A percentile compares a stretch with the other conserved stretches of the same genome.
These are phyloP conservation scores for Micromys minutus DNA, from an alignment of 2,113 vertebrate genomes.

Conservation along the genomic window DNA sequence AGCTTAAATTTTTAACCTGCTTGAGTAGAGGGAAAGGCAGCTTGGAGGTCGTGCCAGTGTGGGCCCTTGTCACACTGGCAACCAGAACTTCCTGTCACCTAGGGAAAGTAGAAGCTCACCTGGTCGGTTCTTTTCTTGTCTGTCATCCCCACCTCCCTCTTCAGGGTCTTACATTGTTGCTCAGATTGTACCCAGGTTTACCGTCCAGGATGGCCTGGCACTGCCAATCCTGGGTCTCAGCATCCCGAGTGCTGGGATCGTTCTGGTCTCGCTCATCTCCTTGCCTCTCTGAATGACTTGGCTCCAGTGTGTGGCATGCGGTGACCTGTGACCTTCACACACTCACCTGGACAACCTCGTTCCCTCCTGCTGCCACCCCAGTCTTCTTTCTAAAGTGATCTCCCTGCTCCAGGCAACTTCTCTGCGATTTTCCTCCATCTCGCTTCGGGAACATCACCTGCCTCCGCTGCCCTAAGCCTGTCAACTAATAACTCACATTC, in stretches of 20 bases:
- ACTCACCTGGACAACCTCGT: neutral
- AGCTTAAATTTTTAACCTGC: conserved; percentile 54
- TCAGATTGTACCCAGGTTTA: neutral
- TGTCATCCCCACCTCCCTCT: too few species aligned
- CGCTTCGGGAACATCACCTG: neutral
- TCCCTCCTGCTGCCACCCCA: neutral
- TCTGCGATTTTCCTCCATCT: conserved; percentile 27
- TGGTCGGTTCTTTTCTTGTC: neutral
- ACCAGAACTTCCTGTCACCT: neutral
- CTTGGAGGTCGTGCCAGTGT: neutral
- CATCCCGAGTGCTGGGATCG: neutral
- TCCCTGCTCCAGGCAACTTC: neutral
- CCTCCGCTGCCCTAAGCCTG: too few species aligned
- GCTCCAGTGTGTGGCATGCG: neutral
- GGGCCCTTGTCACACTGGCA: neutral
- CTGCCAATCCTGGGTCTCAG: neutral
- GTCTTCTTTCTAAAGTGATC: neutral
- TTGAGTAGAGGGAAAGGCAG: neutral
- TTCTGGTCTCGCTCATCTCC: too few species aligned
- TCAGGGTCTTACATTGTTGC: neutral
- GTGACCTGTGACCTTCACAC: neutral
- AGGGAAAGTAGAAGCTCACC: neutral
- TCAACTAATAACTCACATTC: conserved; percentile 49
- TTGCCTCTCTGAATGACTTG: neutral
- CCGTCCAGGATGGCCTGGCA: neutral